Evolutionary conservation across 2,888 invertebrate species (phyloP), one percentile per base, ranked within the genome.

Genomic region (Thera britannica): DNA sequence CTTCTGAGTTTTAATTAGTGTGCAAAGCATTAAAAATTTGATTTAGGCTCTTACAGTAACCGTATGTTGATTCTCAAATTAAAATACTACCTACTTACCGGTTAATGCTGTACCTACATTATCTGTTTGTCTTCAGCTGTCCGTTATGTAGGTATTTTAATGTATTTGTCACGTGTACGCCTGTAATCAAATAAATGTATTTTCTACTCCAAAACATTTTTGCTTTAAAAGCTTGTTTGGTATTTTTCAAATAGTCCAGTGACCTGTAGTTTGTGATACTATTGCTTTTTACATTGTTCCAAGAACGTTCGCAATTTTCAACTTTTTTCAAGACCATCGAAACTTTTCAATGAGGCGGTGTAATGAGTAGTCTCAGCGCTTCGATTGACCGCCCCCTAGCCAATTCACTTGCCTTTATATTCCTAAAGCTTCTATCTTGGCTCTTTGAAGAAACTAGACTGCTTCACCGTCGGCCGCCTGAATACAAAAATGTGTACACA

Each of bases 361-460:
- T 92, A 92, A 92, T 92, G 91, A 92, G 89, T 85, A 84, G 85
- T 84, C 87, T 87, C 87, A 81, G 78, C 85, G 90, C 82, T 88
- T 92, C 89, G 83, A 91, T 91, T 91, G 92, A 90, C 91, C 90
- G 86, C 87, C 87, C 83, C 86, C 76, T 74, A 76, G 81, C 83
- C 88, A 86, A 89, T 90, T 88, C 88, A 83, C 87, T 87, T 83
- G 83, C 82, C 79, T 87, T 88, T 87, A 84, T 88, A 89, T 83
- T 87, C 87, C 87, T 88, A 85, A 84, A 85, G 82, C 80, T 83
- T 83, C 83, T 83, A 83, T 85, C 83, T 83, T 78, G 77, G 78
- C 85, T 81, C 84, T 85, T 84, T 84, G 83, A 87, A 84, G 80
- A 77, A 82, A 83, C 64, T 71, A 73, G 78, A 77, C 75, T 78